phyloP scores from a whole-genome alignment of 2,888 invertebrate species.

The Cabera pusaria region DNA sequence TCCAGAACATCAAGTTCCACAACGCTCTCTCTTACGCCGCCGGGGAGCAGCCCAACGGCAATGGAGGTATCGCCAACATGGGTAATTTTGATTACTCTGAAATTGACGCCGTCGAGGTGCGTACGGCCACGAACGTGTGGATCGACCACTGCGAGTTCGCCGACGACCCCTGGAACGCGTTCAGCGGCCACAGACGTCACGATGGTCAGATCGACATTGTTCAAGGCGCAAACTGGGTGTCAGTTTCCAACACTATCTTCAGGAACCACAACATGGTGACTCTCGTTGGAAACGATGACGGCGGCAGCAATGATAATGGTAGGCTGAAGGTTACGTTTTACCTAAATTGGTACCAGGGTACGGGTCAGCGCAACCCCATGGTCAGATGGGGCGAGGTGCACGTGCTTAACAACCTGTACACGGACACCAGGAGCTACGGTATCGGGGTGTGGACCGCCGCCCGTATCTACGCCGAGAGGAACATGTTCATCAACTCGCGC shows the following conservation, averaged over 20 bases:
- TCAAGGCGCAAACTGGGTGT: constrained; percentile 5
- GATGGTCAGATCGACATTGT: constrained; percentile 17
- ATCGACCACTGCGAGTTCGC: constrained; percentile 21
- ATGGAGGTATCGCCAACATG: constrained; percentile 19
- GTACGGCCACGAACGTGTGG: not conserved
- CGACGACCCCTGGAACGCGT: constrained; percentile 18
- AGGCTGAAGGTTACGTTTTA: constrained; percentile 12
- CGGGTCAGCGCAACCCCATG: constrained; percentile 14
- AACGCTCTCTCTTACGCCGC: no score
- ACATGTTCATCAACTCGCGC: constrained; percentile 7
- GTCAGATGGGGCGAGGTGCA: constrained; percentile 19
- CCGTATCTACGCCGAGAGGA: constrained; percentile 14
- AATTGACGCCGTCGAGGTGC: constrained; percentile 16
- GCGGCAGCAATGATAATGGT: constrained; percentile 2
- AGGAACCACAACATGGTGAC: constrained; percentile 15
- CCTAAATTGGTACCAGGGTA: constrained; percentile 16
- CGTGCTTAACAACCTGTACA: constrained; percentile 19
- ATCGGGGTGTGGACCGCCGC: no score
- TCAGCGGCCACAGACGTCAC: constrained; percentile 12
- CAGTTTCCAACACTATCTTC: constrained; percentile 19
- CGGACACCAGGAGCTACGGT: constrained; percentile 13
- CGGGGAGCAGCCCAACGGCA: constrained; percentile 21
- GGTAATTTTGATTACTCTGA: constrained; percentile 14
- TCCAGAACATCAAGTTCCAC: no score
- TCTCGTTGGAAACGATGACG: constrained; percentile 13